Conservation (phyloP, 2,888 invertebrate species). For the Microplitis deprimator region DNA sequence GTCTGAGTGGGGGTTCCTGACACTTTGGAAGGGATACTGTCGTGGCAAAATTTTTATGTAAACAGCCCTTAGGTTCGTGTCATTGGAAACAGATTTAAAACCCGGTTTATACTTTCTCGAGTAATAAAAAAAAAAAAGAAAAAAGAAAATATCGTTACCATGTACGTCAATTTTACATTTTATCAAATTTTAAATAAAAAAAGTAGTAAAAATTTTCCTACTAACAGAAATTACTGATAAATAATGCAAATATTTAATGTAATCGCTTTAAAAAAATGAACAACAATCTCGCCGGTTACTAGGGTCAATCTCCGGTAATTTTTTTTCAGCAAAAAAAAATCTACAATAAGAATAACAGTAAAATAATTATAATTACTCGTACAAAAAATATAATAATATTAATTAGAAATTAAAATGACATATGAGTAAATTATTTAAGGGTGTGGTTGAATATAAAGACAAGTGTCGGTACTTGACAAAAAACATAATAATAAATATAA, state of each 20-base stretch:
- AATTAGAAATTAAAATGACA: not conserved
- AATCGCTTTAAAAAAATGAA: not conserved
- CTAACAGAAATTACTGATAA: not conserved
- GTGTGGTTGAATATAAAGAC: slow-evolving; percentile 53
- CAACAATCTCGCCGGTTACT: not conserved
- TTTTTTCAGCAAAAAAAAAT: not conserved
- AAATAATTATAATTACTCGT: not conserved
- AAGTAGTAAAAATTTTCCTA: not conserved
- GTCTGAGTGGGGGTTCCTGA: not conserved
- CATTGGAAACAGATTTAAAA: not conserved
- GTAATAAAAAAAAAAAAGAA: not conserved
- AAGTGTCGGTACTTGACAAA: slow-evolving; percentile 23
- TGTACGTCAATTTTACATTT: not conserved
- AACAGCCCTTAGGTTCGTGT: not conserved
- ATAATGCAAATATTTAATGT: not conserved
- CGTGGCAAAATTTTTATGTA: not conserved
- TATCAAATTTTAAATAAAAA: not conserved
- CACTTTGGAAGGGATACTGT: not conserved
- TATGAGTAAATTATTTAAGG: slow-evolving; percentile 40
- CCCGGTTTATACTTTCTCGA: not conserved
- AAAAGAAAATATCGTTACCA: not conserved
- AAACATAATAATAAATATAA: not conserved
- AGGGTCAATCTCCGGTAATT: not conserved
- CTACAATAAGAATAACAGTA: not conserved
- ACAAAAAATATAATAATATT: not conserved